Evolutionary conservation across 2,888 invertebrate genomes (phyloP).

Genomic region (Parascotia fuliginaria): DNA sequence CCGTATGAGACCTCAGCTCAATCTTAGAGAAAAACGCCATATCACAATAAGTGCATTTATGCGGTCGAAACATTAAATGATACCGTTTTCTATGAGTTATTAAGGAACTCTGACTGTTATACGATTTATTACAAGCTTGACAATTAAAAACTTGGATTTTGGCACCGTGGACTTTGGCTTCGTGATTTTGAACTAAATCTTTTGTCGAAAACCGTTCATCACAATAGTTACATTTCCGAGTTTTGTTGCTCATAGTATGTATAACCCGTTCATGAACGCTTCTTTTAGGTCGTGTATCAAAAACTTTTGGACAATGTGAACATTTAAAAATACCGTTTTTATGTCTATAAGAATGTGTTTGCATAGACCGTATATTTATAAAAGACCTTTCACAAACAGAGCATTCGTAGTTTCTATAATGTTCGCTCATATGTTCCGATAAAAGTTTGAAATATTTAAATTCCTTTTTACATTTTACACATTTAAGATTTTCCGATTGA

Average conservation of each 20-base stretch:
- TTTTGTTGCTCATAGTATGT: conserved; percentile 47
- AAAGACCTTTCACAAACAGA: conserved; percentile 59
- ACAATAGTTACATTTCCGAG: conserved; percentile 56
- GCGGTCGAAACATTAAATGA: conserved; percentile 56
- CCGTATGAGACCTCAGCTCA: conserved; percentile 47
- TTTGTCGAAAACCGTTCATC: conserved; percentile 54
- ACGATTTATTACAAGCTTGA: conserved; percentile 55
- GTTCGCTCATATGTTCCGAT: conserved; percentile 66
- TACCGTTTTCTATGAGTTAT: conserved; percentile 51
- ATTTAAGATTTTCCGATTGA: conserved; percentile 47
- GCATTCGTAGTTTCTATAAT: conserved; percentile 66
- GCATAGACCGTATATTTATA: conserved; percentile 44
- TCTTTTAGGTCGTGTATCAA: conserved; percentile 58
- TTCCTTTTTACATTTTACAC: conserved; percentile 54
- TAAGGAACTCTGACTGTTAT: conserved; percentile 48
- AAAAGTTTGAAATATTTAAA: conserved; percentile 61
- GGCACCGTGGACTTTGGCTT: conserved; percentile 52
- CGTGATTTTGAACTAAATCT: conserved; percentile 53
- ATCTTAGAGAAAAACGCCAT: conserved; percentile 56
- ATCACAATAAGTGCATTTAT: conserved; percentile 68
- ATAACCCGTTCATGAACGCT: conserved; percentile 65
- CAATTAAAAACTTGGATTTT: conserved; percentile 50
- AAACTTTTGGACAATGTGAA: conserved; percentile 63
- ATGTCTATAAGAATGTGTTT: conserved; percentile 47
- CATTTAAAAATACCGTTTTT: conserved; percentile 48